Percentiles rank a stretch among this genome's conserved stretches.
These are phyloP conservation scores for Tipula helvola DNA, from an alignment of 2,888 invertebrate genomes.

Conservation along the genomic window DNA sequence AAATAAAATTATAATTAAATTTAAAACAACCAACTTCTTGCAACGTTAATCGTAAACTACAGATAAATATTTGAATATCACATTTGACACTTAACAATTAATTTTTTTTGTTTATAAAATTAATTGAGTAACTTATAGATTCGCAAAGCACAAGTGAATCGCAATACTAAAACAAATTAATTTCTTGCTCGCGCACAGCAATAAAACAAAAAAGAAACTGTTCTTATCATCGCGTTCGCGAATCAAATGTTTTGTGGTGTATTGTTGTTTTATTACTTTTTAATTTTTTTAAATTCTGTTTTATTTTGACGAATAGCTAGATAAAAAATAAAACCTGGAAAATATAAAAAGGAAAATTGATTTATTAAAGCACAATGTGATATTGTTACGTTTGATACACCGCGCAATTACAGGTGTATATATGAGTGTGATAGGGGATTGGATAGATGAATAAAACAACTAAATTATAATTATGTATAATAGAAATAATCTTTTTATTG, in stretches of 20 bases:
- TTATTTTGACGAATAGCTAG: not conserved
- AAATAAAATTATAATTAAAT: not conserved
- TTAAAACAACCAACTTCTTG: not conserved
- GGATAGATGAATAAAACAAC: too few relatives aligned
- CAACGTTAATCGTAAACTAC: not conserved
- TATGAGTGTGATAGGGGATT: too few relatives aligned
- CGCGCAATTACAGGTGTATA: not conserved
- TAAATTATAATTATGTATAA: not conserved
- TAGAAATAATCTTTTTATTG: not conserved
- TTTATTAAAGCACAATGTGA: not conserved
- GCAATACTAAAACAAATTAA: not conserved
- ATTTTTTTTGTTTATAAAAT: not conserved
- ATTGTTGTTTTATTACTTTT: not conserved
- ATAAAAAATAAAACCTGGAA: not conserved
- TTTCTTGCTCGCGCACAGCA: not conserved
- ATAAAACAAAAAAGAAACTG: not conserved
- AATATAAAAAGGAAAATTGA: not conserved
- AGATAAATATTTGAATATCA: not conserved
- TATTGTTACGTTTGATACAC: not conserved
- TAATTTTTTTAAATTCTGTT: not conserved
- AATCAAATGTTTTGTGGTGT: not conserved
- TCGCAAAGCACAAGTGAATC: not conserved
- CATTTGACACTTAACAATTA: not conserved
- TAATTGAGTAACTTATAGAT: not conserved
- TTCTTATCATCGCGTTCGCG: not conserved